Evolutionary conservation across 2,888 invertebrate species (phyloP), one percentile per base, ranked within the genome.

Genomic region (Brassicogethes aeneus): DNA sequence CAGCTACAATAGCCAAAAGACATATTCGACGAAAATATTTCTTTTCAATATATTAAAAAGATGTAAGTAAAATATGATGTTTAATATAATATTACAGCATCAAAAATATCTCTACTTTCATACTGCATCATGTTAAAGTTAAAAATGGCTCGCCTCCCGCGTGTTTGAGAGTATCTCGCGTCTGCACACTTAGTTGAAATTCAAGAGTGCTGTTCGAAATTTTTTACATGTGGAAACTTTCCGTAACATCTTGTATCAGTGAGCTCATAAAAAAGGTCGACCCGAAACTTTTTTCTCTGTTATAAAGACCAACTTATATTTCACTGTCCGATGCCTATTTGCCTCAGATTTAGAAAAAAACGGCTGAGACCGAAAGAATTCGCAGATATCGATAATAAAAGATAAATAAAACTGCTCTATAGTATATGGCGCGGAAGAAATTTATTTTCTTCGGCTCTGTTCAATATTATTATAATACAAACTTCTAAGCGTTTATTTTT

Each of bases 201-300:
- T 56, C 55, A 56, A 46, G 46, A 50, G 51, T 48, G 51, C 47
- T 54, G 55, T 55, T 52, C 44, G 52, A 52, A 51, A 56, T 56
- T 58, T 60, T 60, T 60, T 57, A 56, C 54, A 51, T 49, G 49
- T 40, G 44, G 55, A 58, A 59, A 48, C 56, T 56, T 52, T 39
- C 45, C 49, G 50, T 50, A 57, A 58, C 57, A 57, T 58, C 54
- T 56, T 60, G 58, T 57, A 57, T 53, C 54, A 48, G 43, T 44
- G 41, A 44, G 45, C 39, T 43, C 10, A 23, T 44, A 40, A 45
- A 49, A 45, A 44, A 52, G 51, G 52, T 52, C 52, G 52, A 48
- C 53, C 47, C 44, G 51, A 48, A 56, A 55, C 56, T 52, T 56
- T 57, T 54, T 23, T 23, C 5, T 23, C 23, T 23, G 23, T 10